Evolutionary conservation across 2,113 vertebrate species (phyloP), one percentile per base, ranked within the genome.

Genomic region (Zosterops pallidus): DNA sequence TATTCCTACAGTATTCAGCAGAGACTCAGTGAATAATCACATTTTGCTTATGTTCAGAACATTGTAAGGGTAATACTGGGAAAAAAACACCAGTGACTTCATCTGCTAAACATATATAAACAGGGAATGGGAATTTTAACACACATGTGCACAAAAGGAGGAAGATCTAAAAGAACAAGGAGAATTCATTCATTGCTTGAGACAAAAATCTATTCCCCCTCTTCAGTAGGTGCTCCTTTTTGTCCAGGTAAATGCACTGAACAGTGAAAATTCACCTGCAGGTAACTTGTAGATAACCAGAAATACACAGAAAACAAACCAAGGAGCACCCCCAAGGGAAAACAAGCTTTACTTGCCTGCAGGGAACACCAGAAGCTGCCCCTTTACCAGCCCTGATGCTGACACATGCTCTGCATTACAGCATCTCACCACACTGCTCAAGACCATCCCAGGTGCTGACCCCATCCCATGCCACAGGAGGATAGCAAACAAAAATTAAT

Each of bases 1-100:
- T 95, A 96, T 90, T 94, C 72, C 83, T 81, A 16, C 37, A 50
- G 77, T 70, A 88, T 64, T 91, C 93, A 90, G 69, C 86, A 84
- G 90, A 94, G 92, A 92, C 72, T 19, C 25, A 33, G 35, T 10
- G 47, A 93, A 92, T 75, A 95, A 96, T 89, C 86, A 83, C 72
- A 70, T 95, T 94, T 71, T 85, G 83, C 89, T 91, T 83, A 63
- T 47, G 74, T 81, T 95, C 39, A 8, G 63, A 94, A 91, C 81
- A 79, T 63, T 11, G 2, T 80, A 94, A 86, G 89, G 84, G 92
- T 93, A 94, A 80, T 25, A 87, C 29, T 62, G 78, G 46, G 62
- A 80, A 92, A 96, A 96, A 96, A 97, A 78, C 91, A 92, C 60
- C 83, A 86, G 86, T 63, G 86, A 81, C 74, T 94, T 95, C 70